Base-by-base conservation (phyloP, 2,888 invertebrate species). In the Stramonita haemastoma region DNA sequence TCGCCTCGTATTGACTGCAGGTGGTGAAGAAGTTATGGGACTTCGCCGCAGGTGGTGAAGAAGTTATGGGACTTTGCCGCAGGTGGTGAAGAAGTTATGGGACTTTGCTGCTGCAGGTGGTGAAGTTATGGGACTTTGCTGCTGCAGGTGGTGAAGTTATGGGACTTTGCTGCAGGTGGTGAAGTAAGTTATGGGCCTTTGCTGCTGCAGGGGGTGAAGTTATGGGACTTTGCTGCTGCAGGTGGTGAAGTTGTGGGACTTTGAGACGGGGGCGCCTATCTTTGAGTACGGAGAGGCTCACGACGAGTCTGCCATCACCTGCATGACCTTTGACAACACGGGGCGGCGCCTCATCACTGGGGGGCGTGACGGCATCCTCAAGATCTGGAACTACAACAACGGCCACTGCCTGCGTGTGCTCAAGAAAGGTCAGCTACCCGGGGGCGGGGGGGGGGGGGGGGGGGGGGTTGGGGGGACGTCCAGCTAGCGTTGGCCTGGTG, bases 321-420 rank as follows among this genome's bases (percentile, higher is more conserved):
- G 95, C 91, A 95, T 96, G 95, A 93, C 95, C 36, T 95, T 96
- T 92, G 96, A 96, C 91, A 94, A 94, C 90, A 95, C 96, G 66
- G 95, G 94, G 0, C 93, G 96, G 91, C 94, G 95, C 89, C 92
- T 96, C 87, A 95, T 96, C 32, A 96, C 96, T 56, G 96, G 96
- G 32, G 96, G 95, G 8, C 91, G 96, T 90, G 96, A 96, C 93
- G 96, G 96, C 2, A 91, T 93, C 60, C 92, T 96, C 17, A 93
- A 93, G 87, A 94, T 96, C 26, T 96, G 96, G 96, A 96, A 96
- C 91, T 96, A 95, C 91, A 96, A 96, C 92, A 96, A 96, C 92
- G 96, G 96, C 0, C 96, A 96, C 90, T 95, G 96, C 91, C 93
- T 96, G 32, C 94, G 94, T 89, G 94, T 94, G 29, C 89, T 94